Conservation (phyloP, 2,113 vertebrate genomes). For the Nothocercus julius region DNA sequence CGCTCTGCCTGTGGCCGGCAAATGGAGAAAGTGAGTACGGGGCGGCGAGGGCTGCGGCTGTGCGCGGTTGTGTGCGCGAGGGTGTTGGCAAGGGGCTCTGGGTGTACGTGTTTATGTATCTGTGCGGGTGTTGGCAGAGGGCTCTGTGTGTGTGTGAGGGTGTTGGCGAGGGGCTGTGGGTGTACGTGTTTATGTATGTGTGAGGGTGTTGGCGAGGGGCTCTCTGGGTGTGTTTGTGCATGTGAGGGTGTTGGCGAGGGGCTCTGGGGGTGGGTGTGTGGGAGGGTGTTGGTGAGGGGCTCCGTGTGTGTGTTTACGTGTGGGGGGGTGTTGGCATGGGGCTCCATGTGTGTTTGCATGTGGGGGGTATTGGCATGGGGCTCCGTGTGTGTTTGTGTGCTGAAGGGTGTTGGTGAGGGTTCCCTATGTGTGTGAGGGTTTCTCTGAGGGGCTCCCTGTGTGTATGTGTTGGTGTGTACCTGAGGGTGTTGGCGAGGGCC, state of each 20-base stretch:
- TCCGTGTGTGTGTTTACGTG: not conserved
- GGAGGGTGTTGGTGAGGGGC: not conserved
- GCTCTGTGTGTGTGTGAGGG: not conserved
- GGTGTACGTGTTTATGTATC: too few species aligned
- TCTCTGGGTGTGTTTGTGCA: not conserved
- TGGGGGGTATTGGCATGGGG: not conserved
- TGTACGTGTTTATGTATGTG: not conserved
- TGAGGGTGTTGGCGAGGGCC: not conserved
- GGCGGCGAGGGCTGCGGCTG: not conserved
- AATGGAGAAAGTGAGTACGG: constrained; percentile 90
- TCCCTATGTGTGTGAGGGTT: not conserved
- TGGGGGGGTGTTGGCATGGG: not conserved
- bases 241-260: not conserved
- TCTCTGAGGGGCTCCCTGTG: not conserved
- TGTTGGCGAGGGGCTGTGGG: not conserved
- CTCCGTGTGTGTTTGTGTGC: not conserved
- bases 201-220: not conserved
- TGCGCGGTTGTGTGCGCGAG: not conserved
- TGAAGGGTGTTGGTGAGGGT: not conserved
- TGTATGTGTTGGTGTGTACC: too few species aligned
- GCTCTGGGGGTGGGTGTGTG: not conserved
- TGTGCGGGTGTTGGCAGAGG: not conserved
- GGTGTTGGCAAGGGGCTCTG: not conserved
- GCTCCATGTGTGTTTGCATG: not conserved
- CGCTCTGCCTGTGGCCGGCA: constrained; percentile 84